A percentile compares a stretch with the other conserved stretches of the same genome.
These are phyloP conservation scores for Cheilosia vulpina DNA, from an alignment of 2,888 invertebrate genomes.

Conservation along the genomic window DNA sequence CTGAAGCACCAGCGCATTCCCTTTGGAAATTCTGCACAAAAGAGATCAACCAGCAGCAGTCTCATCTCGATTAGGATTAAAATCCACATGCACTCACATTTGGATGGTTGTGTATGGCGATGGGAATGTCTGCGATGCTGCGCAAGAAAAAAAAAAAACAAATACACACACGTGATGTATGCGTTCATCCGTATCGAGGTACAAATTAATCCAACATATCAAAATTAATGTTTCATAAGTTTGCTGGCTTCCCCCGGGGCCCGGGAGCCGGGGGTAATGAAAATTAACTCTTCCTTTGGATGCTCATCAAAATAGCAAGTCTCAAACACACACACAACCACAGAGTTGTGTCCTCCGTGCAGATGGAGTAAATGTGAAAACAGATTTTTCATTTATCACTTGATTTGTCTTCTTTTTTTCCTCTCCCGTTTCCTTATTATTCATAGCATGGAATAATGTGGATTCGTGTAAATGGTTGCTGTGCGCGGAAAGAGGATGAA, in stretches of 20 bases:
- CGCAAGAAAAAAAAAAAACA: background rate
- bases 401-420: slow-evolving; percentile 32
- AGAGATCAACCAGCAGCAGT: slow-evolving; percentile 41
- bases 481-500: slow-evolving; percentile 7
- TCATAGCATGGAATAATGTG: slow-evolving; percentile 39
- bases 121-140: background rate
- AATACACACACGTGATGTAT: slow-evolving; percentile 32
- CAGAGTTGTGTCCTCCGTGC: too few species aligned
- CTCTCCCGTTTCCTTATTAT: background rate
- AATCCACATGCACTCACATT: slow-evolving; percentile 5
- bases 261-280: slow-evolving; percentile 35
- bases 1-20: background rate
- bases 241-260: slow-evolving; percentile 33
- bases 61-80: slow-evolving; percentile 23
- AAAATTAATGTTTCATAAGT: slow-evolving; percentile 65
- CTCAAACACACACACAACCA: background rate
- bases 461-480: slow-evolving; percentile 36
- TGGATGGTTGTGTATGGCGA: background rate
- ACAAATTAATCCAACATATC: slow-evolving; percentile 63
- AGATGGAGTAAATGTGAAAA: slow-evolving; percentile 44
- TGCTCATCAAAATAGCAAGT: slow-evolving; percentile 41
- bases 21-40: slow-evolving; percentile 24
- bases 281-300: slow-evolving; percentile 65
- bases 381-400: slow-evolving; percentile 63
- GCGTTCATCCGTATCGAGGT: slow-evolving; percentile 49